These are phyloP conservation scores for Leucoraja erinaceus DNA, from an alignment of 2,113 vertebrate genomes.

Conservation along the genomic window DNA sequence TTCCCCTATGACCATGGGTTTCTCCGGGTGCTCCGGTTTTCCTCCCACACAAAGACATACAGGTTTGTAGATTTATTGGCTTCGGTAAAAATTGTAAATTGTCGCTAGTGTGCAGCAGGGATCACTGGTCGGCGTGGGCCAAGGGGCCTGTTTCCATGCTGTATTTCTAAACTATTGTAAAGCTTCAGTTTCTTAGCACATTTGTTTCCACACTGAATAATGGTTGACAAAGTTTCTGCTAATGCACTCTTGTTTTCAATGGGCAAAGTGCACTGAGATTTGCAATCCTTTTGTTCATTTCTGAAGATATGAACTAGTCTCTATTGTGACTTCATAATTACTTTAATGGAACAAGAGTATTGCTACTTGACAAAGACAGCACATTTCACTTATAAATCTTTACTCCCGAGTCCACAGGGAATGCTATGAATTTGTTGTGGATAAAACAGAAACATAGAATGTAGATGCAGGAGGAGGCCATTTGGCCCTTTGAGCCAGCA, in stretches of 20 bases:
- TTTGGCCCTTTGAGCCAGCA: too few relatives aligned
- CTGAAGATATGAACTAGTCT: neutral
- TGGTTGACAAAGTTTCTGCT: neutral
- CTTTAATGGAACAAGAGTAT: neutral
- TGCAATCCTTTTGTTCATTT: neutral
- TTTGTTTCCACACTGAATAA: neutral
- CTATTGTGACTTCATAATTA: neutral
- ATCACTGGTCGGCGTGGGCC: too few relatives aligned
- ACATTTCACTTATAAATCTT: neutral
- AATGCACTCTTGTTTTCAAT: neutral
- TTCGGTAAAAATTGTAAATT: too few relatives aligned
- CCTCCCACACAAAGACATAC: too few relatives aligned
- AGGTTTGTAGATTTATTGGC: too few relatives aligned
- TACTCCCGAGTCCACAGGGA: neutral
- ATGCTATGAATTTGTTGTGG: neutral
- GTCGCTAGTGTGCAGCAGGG: too few relatives aligned
- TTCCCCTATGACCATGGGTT: too few relatives aligned
- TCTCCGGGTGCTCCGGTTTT: too few relatives aligned
- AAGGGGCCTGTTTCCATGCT: too few relatives aligned
- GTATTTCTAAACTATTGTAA: too few relatives aligned
- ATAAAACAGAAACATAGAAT: too few relatives aligned
- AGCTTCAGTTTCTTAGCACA: neutral
- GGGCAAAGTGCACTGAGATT: neutral
- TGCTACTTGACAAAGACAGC: neutral
- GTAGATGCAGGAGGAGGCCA: too few relatives aligned